Evolutionary conservation across 2,113 vertebrate genomes (phyloP).

Genomic region (Notiomystis cincta): DNA sequence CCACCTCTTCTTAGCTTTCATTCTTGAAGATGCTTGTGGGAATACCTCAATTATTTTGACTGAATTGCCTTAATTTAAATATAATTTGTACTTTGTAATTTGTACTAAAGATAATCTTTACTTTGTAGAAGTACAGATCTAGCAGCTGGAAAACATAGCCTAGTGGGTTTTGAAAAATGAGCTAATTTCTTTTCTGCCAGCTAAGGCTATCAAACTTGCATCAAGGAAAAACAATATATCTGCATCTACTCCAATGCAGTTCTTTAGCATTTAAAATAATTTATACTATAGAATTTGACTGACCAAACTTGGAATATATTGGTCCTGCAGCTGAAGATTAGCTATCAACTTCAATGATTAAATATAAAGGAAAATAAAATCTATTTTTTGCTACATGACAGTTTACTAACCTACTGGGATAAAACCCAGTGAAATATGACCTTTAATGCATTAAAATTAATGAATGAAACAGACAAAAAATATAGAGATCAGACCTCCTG

Average conservation of each 20-base stretch:
- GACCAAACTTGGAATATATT: neutral
- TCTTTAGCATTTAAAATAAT: neutral
- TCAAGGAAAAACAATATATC: neutral
- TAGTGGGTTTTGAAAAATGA: neutral
- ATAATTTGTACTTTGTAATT: no score
- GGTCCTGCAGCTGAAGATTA: neutral
- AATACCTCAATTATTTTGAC: neutral
- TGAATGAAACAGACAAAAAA: neutral
- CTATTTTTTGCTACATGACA: neutral
- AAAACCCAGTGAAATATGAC: neutral
- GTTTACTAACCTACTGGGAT: neutral
- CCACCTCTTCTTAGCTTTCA: neutral
- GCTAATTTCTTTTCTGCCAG: neutral
- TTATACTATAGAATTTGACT: neutral
- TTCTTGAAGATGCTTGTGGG: neutral
- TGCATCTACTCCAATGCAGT: neutral
- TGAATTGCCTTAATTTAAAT: neutral
- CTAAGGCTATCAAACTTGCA: neutral
- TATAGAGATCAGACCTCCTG: neutral
- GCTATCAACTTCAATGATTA: neutral
- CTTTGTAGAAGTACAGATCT: neutral
- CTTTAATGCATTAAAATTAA: slow-evolving; percentile 1
- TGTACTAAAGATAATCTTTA: no score
- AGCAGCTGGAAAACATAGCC: neutral
- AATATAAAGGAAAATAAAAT: neutral